Evolutionary conservation across 2,888 invertebrate species (phyloP), one percentile per base, ranked within the genome.

Genomic region (Erebia epiphron): DNA sequence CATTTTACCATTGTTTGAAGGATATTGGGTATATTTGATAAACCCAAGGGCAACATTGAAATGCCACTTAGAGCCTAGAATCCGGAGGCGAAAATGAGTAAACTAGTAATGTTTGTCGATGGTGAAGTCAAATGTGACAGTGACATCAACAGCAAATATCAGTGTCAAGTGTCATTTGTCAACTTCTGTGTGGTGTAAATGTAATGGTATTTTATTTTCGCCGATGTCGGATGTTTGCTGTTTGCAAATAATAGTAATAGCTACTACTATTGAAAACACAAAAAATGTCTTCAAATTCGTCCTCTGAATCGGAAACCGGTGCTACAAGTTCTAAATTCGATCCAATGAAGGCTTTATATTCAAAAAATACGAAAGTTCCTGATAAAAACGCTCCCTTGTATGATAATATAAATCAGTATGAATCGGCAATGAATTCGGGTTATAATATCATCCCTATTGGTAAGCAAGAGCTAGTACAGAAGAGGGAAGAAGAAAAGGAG

Each of bases 381-480:
- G 87, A 93, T 4, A 82, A 93, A 18, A 89, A 92, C 71, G 96
- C 96, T 0, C 94, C 95, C 35, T 76, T 92, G 68, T 96, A 95
- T 79, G 97, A 97, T 83, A 97, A 97, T 84, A 74, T 97, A 68
- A 90, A 93, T 1, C 95, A 95, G 78, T 97, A 94, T 68, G 91
- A 92, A 76, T 73, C 84, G 0, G 80, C 89, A 5, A 79, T 82
- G 68, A 80, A 80, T 57, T 77, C 77, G 57, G 54, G 67, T 60
- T 65, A 52, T 11, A 66, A 68, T 56, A 81, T 88, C 57, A 75
- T 90, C 50, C 84, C 86, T 49, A 83, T 89, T 16, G 92, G 89
- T 1, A 73, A 84, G 9, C 80, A 79, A 64, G 84, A 86, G 18
- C 77, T 83, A 14, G 86, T 88, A 0, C 74, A 80, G 73, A 84